phyloP scores from a whole-genome alignment of 1,140 invertebrate species.

The Ptiloglossa arizonensis region DNA sequence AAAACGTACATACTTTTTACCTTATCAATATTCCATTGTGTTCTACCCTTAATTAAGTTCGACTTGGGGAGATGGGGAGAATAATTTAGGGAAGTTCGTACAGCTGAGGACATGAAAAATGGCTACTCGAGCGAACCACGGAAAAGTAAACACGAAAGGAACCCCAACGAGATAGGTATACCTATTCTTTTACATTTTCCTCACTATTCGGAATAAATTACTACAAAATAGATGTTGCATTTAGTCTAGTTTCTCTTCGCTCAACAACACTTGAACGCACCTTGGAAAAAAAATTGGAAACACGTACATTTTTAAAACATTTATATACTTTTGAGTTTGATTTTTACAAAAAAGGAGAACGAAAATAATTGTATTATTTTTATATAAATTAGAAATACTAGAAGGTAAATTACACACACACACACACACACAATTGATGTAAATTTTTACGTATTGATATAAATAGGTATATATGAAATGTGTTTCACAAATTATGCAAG shows the following conservation, averaged over 20 bases:
- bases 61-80: neutral
- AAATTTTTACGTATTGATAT: too few relatives aligned
- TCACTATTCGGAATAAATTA: neutral
- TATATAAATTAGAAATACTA: too few relatives aligned
- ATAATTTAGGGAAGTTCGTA: neutral
- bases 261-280: neutral
- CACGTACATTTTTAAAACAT: too few relatives aligned
- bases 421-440: too few relatives aligned
- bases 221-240: neutral
- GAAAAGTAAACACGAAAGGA: too few relatives aligned
- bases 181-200: conserved; percentile 1
- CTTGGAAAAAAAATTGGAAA: neutral
- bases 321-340: too few relatives aligned
- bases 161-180: too few relatives aligned
- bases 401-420: too few relatives aligned
- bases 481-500: too few relatives aligned
- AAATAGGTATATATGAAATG: too few relatives aligned
- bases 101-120: conserved; percentile 1
- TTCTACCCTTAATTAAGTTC: neutral
- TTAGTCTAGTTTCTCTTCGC: neutral
- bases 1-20: neutral
- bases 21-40: neutral
- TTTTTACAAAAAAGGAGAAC: too few relatives aligned
- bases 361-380: too few relatives aligned
- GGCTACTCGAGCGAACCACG: neutral